Conservation (phyloP, 2,113 vertebrate species). For the Hassar affinis region DNA sequence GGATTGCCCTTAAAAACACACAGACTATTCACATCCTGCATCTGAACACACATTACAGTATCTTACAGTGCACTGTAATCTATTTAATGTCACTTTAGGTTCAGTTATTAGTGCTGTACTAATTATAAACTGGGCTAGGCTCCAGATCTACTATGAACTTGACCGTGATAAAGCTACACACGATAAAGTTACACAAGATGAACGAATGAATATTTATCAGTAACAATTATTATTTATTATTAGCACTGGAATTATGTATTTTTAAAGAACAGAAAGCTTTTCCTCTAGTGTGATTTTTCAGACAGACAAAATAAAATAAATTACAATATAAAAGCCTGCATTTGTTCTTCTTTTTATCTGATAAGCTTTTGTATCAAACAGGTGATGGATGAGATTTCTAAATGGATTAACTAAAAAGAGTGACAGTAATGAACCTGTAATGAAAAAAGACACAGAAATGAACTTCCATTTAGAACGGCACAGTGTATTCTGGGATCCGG, state of each 20-base stretch:
- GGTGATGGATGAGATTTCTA: not conserved
- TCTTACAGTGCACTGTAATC: not conserved
- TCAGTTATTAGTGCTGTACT: not conserved
- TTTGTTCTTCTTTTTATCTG: not conserved
- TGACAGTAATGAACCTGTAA: too few species aligned
- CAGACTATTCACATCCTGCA: not conserved
- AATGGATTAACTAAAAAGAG: not conserved
- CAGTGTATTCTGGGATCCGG: not conserved
- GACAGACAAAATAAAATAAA: not conserved
- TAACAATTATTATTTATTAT: too few species aligned
- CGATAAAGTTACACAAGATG: too few species aligned
- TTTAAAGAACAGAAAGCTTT: not conserved
- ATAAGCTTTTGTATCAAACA: not conserved
- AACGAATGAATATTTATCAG: slow-evolving; percentile 3
- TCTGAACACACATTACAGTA: not conserved
- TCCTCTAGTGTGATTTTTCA: not conserved
- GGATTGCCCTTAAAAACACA: not conserved
- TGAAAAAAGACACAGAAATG: not conserved
- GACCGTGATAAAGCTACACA: too few species aligned
- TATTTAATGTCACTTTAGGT: not conserved
- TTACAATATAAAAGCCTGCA: not conserved
- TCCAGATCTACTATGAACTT: not conserved
- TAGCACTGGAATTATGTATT: too few species aligned
- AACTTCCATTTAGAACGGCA: not conserved
- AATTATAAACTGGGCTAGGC: not conserved